phyloP scores from a whole-genome alignment of 2,797 vertebrate genomes.

The Alca torda region DNA sequence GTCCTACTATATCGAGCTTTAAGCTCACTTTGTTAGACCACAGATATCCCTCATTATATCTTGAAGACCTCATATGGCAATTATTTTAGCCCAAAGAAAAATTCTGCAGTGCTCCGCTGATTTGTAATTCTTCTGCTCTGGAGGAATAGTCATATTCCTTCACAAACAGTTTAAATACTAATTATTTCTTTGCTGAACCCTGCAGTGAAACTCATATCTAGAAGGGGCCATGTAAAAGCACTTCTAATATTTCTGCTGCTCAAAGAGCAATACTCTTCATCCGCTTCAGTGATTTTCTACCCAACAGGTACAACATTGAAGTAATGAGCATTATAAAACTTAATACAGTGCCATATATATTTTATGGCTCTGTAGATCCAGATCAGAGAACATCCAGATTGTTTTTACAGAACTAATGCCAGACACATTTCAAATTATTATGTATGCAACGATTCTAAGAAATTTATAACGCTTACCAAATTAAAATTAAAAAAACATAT shows the following conservation, averaged over 20 bases:
- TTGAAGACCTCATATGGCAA: not conserved
- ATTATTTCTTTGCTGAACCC: conserved; percentile 52
- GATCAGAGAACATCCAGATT: conserved; percentile 62
- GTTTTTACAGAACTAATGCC: conserved; percentile 52
- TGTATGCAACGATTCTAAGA: conserved; percentile 7
- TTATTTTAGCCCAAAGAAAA: conserved; percentile 40
- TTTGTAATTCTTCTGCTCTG: conserved; percentile 23
- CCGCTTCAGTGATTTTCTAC: conserved; percentile 45
- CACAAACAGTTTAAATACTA: conserved; percentile 40
- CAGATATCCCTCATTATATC: not conserved
- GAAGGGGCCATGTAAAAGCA: conserved; percentile 24
- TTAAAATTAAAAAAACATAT: not conserved
- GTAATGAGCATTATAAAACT: conserved; percentile 69
- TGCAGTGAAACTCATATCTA: conserved; percentile 16
- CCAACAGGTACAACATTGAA: conserved; percentile 56
- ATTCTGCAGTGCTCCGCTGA: not conserved
- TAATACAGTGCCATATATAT: conserved; percentile 57
- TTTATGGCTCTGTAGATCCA: conserved; percentile 55
- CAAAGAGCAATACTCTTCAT: conserved; percentile 50
- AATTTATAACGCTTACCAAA: conserved; percentile 8
- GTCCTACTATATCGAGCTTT: not conserved
- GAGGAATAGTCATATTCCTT: conserved; percentile 8
- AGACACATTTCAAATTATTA: conserved; percentile 37
- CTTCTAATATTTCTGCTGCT: conserved; percentile 61
- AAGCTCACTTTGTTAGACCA: not conserved